Evolutionary conservation across 2,113 vertebrate species (phyloP).

Genomic region (Brachionichthys hirsutus): DNA sequence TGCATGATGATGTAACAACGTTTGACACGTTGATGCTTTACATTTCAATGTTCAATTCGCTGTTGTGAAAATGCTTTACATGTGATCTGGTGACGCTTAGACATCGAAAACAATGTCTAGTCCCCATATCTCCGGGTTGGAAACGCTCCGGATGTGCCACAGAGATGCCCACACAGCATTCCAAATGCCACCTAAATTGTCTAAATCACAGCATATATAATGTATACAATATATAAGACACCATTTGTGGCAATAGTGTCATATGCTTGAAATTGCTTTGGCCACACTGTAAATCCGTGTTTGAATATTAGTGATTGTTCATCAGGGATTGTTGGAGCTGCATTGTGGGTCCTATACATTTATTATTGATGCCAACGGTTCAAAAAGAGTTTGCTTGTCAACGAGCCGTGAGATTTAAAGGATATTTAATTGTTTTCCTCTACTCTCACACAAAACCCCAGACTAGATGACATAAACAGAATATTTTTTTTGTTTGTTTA

Average conservation of each 20-base stretch:
- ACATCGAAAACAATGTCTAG: no score
- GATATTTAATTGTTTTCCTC: conserved; percentile 41
- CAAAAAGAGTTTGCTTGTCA: conserved; percentile 45
- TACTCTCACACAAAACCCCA: conserved; percentile 30
- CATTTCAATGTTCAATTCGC: no score
- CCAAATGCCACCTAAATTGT: no score
- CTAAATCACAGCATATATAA: conserved; percentile 14
- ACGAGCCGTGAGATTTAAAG: conserved; percentile 37
- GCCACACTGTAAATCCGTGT: neutral
- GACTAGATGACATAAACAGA: conserved; percentile 29
- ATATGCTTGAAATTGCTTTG: neutral
- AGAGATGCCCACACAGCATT: no score
- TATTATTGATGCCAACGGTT: conserved; percentile 50
- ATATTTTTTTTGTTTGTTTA: neutral
- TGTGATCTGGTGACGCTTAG: no score
- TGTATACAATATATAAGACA: neutral
- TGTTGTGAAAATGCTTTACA: no score
- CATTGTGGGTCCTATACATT: conserved; percentile 35
- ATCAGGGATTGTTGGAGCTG: conserved; percentile 13
- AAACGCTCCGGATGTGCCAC: no score
- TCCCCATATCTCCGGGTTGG: no score
- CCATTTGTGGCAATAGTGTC: conserved; percentile 11
- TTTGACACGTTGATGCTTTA: no score
- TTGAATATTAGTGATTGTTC: conserved; percentile 51
- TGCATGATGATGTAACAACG: no score